Percentiles rank a stretch among this genome's conserved stretches.
Conservation (phyloP, 2,888 invertebrate species). For the Eilema depressum region DNA sequence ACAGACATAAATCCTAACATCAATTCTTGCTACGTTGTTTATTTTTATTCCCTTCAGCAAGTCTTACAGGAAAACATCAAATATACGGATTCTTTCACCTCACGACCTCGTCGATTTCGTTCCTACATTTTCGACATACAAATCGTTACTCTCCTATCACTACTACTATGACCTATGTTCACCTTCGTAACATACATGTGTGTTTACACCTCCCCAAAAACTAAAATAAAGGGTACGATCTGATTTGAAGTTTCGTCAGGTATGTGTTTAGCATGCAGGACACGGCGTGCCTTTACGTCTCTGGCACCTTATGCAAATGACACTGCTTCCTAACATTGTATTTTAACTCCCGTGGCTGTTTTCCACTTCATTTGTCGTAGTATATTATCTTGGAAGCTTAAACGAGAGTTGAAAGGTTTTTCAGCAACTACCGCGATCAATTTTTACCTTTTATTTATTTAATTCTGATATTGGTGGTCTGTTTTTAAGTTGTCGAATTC, state of each 20-base stretch:
- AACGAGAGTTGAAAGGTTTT: constrained; percentile 3
- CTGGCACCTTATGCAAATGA: constrained; percentile 64
- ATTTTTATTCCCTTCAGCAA: neutral
- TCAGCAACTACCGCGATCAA: neutral
- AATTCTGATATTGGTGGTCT: neutral
- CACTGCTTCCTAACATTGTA: constrained; percentile 54
- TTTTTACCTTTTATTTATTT: neutral
- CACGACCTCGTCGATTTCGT: neutral
- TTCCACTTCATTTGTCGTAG: constrained; percentile 54
- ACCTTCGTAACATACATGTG: neutral
- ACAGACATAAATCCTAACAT: neutral
- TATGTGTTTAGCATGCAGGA: constrained; percentile 52
- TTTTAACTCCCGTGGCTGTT: constrained; percentile 55
- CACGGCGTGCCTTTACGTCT: constrained; percentile 62
- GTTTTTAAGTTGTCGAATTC: neutral
- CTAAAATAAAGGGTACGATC: constrained; percentile 28
- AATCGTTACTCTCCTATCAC: neutral
- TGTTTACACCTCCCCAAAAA: constrained; percentile 21
- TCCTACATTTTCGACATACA: neutral
- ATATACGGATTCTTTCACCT: neutral
- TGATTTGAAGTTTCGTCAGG: constrained; percentile 66
- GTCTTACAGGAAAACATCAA: neutral
- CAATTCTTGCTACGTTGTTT: neutral
- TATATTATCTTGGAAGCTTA: neutral
- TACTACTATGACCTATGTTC: neutral